Evolutionary conservation across 2,888 invertebrate genomes (phyloP), one percentile per base, ranked within the genome.

Genomic region (Thera britannica): DNA sequence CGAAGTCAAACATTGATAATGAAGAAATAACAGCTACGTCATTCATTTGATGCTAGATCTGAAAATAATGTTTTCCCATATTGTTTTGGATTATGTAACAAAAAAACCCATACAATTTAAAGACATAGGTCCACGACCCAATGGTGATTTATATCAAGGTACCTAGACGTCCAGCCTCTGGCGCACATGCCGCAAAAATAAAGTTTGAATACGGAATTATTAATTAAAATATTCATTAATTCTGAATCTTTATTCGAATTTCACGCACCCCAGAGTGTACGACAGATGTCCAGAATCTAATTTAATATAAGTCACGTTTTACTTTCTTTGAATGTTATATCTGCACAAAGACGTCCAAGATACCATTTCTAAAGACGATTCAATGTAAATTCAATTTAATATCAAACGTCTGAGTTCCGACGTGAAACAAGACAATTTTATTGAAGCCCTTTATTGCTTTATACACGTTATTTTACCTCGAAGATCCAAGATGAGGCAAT

Each of bases 201-300:
- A 23, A 77, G 79, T 79, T 78, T 73, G 70, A 75, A 80, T 79
- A 76, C 70, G 74, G 75, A 81, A 82, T 83, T 78, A 80, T 79
- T 82, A 82, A 84, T 84, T 83, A 78, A 88, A 86, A 84, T 87
- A 90, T 89, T 90, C 85, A 89, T 90, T 88, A 88, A 87, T 86
- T 82, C 83, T 72, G 77, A 87, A 87, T 84, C 83, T 83, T 81
- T 78, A 76, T 83, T 82, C 82, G 80, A 80, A 83, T 84, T 77
- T 81, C 79, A 80, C 80, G 80, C 75, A 64, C 74, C 73, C 70
- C 70, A 63, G 78, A 79, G 79, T 86, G 86, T 87, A 88, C 89
- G 86, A 88, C 90, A 90, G 90, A 90, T 91, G 90, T 90, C 89
- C 88, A 79, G 83, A 86, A 87, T 88, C 90, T 88, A 88, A 91